Evolutionary conservation across 1,140 invertebrate species (phyloP), one percentile per base, ranked within the genome.

Genomic region (Choristoneura fumiferana): DNA sequence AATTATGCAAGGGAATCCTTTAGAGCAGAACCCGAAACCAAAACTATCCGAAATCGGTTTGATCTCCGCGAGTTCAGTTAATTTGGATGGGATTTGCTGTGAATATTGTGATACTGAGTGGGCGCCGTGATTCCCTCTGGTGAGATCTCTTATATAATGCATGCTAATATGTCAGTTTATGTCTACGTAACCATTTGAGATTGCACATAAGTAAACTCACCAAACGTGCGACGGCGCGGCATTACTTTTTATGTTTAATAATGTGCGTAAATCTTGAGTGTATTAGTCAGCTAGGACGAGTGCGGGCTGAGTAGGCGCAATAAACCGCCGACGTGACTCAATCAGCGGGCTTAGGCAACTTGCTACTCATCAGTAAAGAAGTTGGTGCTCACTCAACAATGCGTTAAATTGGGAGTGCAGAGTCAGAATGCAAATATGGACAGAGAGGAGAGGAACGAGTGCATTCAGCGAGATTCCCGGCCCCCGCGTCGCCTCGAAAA

Each of bases 371-470:
- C 38, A 2, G 2, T 15, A 22, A 9, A 15, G 33, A 17, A 36
- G 52, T 57, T 63, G 56, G 58, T 55, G 65, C 63, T 67, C 58
- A 62, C 61, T 60, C 55, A 63, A 75, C 64, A 75, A 75, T 75
- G 60, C 61, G 38, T 67, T 65, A 69, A 69, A 75, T 71, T 75
- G 67, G 63, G 63, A 65, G 65, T 67, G 71, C 65, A 63, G 53
- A 64, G 67, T 67, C 63, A 67, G 65, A 66, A 74, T 62, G 67
- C 67, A 67, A 75, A 75, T 68, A 65, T 52, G 45, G 52, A 63
- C 45, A 67, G 37, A 62, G 57, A 60, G 54, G 37, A 62, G 57
- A 60, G 54, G 60, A 69, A 65, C 56, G 63, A 65, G 62, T 65
- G 64, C 69, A 74, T 69, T 69, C 62, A 71, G 60, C 62, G 60